Percentiles rank a stretch among this genome's conserved stretches.
Conservation (phyloP, 2,113 vertebrate genomes). For the Syngnathoides biaculeatus region DNA sequence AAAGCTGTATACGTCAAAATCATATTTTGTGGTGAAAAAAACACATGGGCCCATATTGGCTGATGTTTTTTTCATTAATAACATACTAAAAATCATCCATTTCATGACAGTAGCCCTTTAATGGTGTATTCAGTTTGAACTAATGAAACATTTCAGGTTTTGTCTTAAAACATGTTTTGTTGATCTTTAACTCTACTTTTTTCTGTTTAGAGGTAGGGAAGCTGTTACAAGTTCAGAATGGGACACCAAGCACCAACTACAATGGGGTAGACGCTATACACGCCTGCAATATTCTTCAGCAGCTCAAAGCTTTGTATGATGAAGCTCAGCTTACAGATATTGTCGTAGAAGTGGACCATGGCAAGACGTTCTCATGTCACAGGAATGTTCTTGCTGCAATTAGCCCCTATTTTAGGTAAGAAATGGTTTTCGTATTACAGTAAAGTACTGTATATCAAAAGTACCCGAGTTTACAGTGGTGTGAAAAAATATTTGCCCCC, state of each 20-base stretch:
- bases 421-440: neutral
- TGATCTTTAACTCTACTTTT: neutral
- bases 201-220: conserved; percentile 84
- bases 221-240: conserved; percentile 92
- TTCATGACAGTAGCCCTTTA: no score
- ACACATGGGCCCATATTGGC: no score
- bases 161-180: neutral
- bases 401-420: conserved; percentile 97
- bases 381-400: conserved; percentile 98
- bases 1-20: no score
- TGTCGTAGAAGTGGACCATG: conserved; percentile 95
- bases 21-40: no score
- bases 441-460: neutral
- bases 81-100: no score
- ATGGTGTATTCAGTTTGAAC: no score
- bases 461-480: no score
- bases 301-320: conserved; percentile 96
- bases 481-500: no score
- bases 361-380: conserved; percentile 95
- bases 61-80: no score
- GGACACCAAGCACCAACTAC: conserved; percentile 81
- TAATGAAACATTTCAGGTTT: no score
- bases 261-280: conserved; percentile 90
- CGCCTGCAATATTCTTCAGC: conserved; percentile 93
- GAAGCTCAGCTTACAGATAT: conserved; percentile 97